Evolutionary conservation across 2,797 vertebrate genomes (phyloP), one percentile per base, ranked within the genome.

Genomic region (Rallus crepitans): DNA sequence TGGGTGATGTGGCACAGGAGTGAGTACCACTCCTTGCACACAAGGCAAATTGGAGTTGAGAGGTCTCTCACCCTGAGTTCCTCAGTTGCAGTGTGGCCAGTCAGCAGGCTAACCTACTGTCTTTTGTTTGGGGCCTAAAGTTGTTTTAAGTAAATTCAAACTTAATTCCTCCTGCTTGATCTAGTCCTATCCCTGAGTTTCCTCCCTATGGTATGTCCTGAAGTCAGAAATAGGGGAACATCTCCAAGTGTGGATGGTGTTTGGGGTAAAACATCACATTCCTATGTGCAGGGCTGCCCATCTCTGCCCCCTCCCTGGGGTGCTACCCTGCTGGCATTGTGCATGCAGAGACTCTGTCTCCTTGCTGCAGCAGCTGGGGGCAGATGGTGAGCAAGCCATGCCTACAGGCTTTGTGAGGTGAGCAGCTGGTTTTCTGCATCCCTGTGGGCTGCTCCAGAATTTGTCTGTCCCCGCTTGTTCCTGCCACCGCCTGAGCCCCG

Each of bases 61-160:
- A 76, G 40, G 35, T 79, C 27, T 82, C 20, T 60, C 31, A 3
- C n/a, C 9, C 35, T 13, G 50, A 76, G 39, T 82, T 88, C 35
- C 27, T 73, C n/a, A 10, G 55, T 5, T n/a, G 47, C 19, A 13
- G 37, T 30, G 40, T 27, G 42, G 24, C 23, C 18, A 35, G 59
- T 12, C 7, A 4, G 28, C 47, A 31, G n/a, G 21, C 40, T 9
- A 1, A 48, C 19, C 35, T 0, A 0, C 28, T 66, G 15, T 5
- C 2, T 63, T 90, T 90, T 6, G 0, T 66, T 87, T 85, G 48
- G 6, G 17, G 89, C 59, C 53, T 94, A 47, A 87, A 90, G 45
- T 59, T 69, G 21, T 42, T 85, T 42, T 25, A 19, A 52, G 31
- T 72, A 35, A 83, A 39, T 93, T 95, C 24, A 90, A 39, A 82